A percentile compares a stretch with the other conserved stretches of the same genome.
These are phyloP conservation scores for Drosophila pullipes DNA, from an alignment of 2,888 invertebrate species.

Conservation along the genomic window DNA sequence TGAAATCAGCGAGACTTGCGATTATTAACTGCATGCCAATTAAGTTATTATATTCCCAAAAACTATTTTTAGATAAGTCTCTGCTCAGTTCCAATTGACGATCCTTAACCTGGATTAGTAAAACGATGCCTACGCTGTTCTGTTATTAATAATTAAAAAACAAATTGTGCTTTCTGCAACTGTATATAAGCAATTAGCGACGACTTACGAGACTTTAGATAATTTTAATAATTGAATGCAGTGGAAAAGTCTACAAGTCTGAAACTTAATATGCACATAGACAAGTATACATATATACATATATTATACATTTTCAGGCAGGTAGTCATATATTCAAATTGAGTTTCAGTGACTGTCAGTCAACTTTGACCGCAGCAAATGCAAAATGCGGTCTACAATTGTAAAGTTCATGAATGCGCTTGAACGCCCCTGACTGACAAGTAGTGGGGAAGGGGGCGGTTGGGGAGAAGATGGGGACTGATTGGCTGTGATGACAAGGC, in stretches of 20 bases:
- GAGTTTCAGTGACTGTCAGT: conserved; percentile 65
- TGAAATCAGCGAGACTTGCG: not conserved
- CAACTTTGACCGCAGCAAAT: conserved; percentile 74
- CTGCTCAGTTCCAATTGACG: not conserved
- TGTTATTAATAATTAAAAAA: conserved; percentile 34
- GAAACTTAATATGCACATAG: not conserved
- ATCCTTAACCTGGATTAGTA: conserved; percentile 1
- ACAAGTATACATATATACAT: not conserved
- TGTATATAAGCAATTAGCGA: conserved; percentile 46
- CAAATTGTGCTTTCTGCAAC: conserved; percentile 11
- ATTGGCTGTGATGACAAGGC: conserved; percentile 17
- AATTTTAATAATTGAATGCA: conserved; percentile 63
- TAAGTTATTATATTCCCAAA: not conserved
- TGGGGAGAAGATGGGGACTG: not conserved
- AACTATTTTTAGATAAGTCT: not conserved
- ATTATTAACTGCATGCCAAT: not conserved
- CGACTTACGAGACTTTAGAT: conserved; percentile 44
- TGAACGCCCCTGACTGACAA: conserved; percentile 75
- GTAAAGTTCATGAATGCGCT: conserved; percentile 56
- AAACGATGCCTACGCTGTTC: not conserved
- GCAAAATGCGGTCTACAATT: conserved; percentile 44
- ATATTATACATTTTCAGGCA: not conserved
- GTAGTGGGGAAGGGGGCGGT: conserved; percentile 14
- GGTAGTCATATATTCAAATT: conserved; percentile 22
- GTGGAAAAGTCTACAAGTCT: conserved; percentile 52